Evolutionary conservation across 2,888 invertebrate species (phyloP).

Genomic region (Dasysyrphus tricinctus): DNA sequence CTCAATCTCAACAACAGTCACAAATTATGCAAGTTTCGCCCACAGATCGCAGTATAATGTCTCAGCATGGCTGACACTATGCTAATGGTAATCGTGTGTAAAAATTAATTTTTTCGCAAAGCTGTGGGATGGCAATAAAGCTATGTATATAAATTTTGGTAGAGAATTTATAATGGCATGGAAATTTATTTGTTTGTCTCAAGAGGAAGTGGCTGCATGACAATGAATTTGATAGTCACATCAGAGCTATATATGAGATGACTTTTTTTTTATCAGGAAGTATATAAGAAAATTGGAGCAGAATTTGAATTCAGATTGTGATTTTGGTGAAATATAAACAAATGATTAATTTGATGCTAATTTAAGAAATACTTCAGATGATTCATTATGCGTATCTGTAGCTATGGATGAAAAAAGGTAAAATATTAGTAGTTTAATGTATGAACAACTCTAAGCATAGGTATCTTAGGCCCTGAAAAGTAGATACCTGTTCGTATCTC

Average conservation of each 20-base stretch:
- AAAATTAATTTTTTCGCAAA: conserved; percentile 37
- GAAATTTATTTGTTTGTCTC: conserved; percentile 53
- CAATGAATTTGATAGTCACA: conserved; percentile 48
- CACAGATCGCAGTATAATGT: conserved; percentile 35
- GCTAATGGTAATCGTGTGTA: conserved; percentile 37
- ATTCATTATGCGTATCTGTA: background rate
- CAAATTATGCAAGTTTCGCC: conserved; percentile 56
- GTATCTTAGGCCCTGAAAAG: too few species aligned
- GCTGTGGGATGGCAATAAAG: conserved; percentile 52
- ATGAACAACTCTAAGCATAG: too few species aligned
- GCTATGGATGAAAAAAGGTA: too few species aligned
- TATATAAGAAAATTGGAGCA: conserved; percentile 49
- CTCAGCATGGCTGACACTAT: background rate
- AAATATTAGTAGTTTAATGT: too few species aligned
- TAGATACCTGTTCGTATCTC: too few species aligned
- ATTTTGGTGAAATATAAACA: conserved; percentile 31
- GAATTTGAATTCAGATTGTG: conserved; percentile 62
- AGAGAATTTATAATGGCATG: conserved; percentile 49
- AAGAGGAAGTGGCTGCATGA: conserved; percentile 63
- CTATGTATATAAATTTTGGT: background rate
- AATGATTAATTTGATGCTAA: conserved; percentile 47
- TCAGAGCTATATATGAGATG: background rate
- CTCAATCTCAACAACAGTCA: conserved; percentile 2
- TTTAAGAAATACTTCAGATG: background rate
- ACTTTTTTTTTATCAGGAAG: conserved; percentile 57